These are phyloP conservation scores for Drosophila orosa DNA, from an alignment of 1,140 invertebrate species.

Conservation along the genomic window DNA sequence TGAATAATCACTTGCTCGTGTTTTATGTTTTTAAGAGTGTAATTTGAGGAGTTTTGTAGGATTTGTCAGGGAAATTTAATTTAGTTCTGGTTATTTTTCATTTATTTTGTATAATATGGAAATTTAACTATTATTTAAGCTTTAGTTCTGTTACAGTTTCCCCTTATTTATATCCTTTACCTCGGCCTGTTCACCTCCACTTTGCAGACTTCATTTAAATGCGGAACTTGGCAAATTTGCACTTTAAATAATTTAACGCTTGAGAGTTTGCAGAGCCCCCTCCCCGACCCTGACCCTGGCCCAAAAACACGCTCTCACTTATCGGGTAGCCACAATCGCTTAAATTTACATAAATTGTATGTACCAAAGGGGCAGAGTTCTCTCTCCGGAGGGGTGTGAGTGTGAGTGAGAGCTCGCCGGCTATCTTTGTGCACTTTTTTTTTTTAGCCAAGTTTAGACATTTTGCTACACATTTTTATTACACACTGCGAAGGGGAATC, in stretches of 20 bases:
- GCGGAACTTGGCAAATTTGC: slow-evolving; percentile 53
- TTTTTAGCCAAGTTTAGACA: slow-evolving; percentile 56
- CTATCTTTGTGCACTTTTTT: slow-evolving; percentile 18
- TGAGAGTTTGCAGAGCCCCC: slow-evolving; percentile 16
- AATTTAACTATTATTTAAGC: too few relatives aligned
- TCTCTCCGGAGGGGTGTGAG: neutral
- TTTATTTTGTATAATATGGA: too few relatives aligned
- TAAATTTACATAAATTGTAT: slow-evolving; percentile 73
- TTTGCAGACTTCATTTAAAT: slow-evolving; percentile 17
- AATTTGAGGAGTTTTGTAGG: too few relatives aligned
- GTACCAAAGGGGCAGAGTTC: slow-evolving; percentile 34
- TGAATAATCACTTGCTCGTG: neutral
- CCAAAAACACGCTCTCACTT: slow-evolving; percentile 51
- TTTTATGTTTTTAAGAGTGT: too few relatives aligned
- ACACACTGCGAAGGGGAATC: slow-evolving; percentile 15
- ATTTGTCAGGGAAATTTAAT: too few relatives aligned
- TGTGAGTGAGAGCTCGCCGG: neutral
- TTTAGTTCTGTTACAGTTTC: neutral
- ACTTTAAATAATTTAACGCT: slow-evolving; percentile 64
- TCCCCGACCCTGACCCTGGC: slow-evolving; percentile 6
- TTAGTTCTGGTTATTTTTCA: too few relatives aligned
- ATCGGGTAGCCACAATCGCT: slow-evolving; percentile 62
- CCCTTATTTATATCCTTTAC: neutral
- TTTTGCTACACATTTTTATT: slow-evolving; percentile 64
- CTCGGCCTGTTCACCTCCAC: neutral